phyloP scores from a whole-genome alignment of 35 echinoderm and acorn worm species.

The Apostichopus parvimensis region DNA sequence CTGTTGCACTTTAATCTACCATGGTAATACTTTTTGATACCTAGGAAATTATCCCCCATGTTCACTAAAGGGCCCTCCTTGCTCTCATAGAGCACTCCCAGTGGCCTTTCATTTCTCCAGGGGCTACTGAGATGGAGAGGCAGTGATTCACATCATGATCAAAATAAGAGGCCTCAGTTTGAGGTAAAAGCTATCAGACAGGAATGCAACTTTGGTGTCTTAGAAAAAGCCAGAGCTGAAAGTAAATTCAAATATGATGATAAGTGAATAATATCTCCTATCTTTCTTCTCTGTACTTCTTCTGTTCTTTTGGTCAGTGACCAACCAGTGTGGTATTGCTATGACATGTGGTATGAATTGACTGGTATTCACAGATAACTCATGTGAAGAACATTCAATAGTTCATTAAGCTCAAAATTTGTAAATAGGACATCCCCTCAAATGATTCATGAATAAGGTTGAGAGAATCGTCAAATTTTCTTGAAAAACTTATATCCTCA shows the following conservation, averaged over 20 bases:
- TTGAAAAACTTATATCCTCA: too few relatives aligned
- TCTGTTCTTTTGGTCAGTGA: too few relatives aligned
- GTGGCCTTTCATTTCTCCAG: neutral
- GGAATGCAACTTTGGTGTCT: neutral
- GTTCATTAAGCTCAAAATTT: too few relatives aligned
- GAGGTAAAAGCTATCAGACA: neutral
- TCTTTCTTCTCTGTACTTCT: too few relatives aligned
- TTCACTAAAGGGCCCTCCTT: neutral
- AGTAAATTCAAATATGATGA: neutral
- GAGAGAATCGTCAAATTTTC: too few relatives aligned
- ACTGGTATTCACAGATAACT: too few relatives aligned
- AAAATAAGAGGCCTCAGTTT: neutral
- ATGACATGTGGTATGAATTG: too few relatives aligned
- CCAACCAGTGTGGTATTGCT: too few relatives aligned
- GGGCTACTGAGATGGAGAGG: neutral
- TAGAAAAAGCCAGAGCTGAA: neutral
- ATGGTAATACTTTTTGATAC: slow-evolving; percentile 1
- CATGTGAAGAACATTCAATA: too few relatives aligned
- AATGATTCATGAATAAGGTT: too few relatives aligned
- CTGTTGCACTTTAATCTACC: neutral
- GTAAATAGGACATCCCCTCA: too few relatives aligned
- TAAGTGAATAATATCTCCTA: neutral
- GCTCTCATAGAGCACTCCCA: neutral
- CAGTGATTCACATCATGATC: neutral
- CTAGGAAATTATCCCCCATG: neutral